These are phyloP conservation scores for Proteles cristata DNA, from an alignment of 2,113 vertebrate genomes.

Conservation along the genomic window DNA sequence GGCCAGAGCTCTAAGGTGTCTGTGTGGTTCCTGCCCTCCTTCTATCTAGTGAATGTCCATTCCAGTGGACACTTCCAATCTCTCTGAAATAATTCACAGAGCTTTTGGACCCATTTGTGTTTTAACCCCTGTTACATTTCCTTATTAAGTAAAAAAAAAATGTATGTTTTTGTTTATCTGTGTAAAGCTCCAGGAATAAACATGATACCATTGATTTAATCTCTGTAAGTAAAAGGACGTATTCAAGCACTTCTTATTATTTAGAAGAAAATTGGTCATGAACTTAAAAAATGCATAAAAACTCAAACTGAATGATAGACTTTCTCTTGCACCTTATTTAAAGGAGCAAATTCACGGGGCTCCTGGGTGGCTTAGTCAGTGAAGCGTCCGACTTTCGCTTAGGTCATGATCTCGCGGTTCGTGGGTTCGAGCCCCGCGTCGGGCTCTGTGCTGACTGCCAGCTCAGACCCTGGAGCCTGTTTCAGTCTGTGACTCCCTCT, in stretches of 20 bases:
- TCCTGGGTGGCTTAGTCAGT: too few species aligned
- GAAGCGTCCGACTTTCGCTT: too few species aligned
- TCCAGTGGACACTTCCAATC: too few species aligned
- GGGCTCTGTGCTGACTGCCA: too few species aligned
- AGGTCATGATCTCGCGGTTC: too few species aligned
- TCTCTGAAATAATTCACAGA: background rate
- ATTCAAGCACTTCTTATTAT: background rate
- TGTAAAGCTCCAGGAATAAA: background rate
- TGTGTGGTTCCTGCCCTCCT: background rate
- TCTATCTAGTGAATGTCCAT: background rate
- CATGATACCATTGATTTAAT: background rate
- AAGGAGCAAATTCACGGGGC: background rate
- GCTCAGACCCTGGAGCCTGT: too few species aligned
- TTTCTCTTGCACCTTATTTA: background rate
- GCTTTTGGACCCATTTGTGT: background rate
- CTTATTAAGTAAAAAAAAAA: background rate
- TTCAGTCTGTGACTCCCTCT: too few species aligned
- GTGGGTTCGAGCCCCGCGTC: too few species aligned
- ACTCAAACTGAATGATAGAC: background rate
- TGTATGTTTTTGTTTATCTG: background rate
- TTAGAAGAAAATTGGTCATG: background rate
- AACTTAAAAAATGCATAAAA: background rate
- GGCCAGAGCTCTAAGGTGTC: background rate
- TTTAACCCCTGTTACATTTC: background rate
- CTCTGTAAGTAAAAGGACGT: background rate